Base-by-base conservation (phyloP, 2,888 invertebrate genomes). In the Fissipunctia ypsillon region DNA sequence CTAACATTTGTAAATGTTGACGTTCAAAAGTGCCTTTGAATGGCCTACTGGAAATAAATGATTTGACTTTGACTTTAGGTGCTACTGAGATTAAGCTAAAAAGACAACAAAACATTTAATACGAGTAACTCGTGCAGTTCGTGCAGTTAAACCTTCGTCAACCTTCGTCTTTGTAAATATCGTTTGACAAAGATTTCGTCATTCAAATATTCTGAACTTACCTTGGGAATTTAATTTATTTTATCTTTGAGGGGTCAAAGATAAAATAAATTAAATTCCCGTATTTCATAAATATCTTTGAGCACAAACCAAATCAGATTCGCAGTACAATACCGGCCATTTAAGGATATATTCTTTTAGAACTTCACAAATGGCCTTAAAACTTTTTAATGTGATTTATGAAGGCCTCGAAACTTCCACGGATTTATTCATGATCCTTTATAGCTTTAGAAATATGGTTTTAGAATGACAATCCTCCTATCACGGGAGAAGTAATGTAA, bases 381-480 rank as follows among this genome's bases (percentile, higher is more conserved):
- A 87, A 84, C 69, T 84, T 88, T 84, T 71, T 83, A 81, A 87
- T 79, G 66, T 79, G 75, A 80, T 84, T 88, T 80, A 83, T 78
- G 75, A 77, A 81, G 71, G 73, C 68, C 69, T 70, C 65, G 48
- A 63, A 84, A 85, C 68, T 84, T 76, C 56, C 71, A n/a, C 60
- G 35, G 80, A 80, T 84, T 87, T 84, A 84, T 85, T 88, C 84
- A 83, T 80, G 83, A 85, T 84, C 73, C 64, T 72, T 73, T 73
- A 70, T 66, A 72, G 61, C 71, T 59, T 73, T 56, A 60, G 31
- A 73, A 69, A 78, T 74, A 56, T 68, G 59, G 71, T 75, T 61
- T 35, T 25, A 59, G 19, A 57, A 38, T 25, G 3, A 61, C n/a
- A n/a, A 10, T 25, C 6, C 2, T 19, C 14, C 31, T n/a, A 48